Evolutionary conservation across 2,888 invertebrate genomes (phyloP).

Genomic region (Diabrotica balteata): DNA sequence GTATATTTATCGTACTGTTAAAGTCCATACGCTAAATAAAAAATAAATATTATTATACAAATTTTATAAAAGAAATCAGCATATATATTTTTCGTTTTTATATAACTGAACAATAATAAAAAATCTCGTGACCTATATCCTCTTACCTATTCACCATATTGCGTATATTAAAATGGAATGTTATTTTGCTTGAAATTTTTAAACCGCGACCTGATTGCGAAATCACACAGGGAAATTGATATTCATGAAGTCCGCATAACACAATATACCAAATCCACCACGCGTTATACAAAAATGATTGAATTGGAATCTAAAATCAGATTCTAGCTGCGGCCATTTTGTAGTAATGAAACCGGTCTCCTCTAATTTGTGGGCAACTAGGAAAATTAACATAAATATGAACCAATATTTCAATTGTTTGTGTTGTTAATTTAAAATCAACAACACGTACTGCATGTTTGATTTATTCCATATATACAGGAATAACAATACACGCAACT

Average conservation of each 20-base stretch:
- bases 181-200: slow-evolving; percentile 9
- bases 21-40: no score
- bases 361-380: slow-evolving; percentile 13
- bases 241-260: slow-evolving; percentile 20
- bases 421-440: slow-evolving; percentile 17
- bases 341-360: slow-evolving; percentile 17
- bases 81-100: no score
- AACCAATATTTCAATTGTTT: slow-evolving; percentile 17
- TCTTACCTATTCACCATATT: not conserved
- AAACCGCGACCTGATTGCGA: slow-evolving; percentile 7
- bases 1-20: no score
- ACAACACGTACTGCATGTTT: slow-evolving; percentile 12
- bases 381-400: slow-evolving; percentile 26
- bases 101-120: no score
- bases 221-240: slow-evolving; percentile 10
- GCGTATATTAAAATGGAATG: not conserved
- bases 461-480: not conserved
- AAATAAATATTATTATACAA: no score
- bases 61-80: no score
- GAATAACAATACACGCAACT: not conserved
- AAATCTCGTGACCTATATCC: not conserved
- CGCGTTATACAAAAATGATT: slow-evolving; percentile 19
- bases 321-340: slow-evolving; percentile 22
- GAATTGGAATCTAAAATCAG: slow-evolving; percentile 21
- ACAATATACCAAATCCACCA: slow-evolving; percentile 23